These are phyloP conservation scores for Dynastes hyllus DNA, from an alignment of 2,888 invertebrate genomes.

Conservation along the genomic window DNA sequence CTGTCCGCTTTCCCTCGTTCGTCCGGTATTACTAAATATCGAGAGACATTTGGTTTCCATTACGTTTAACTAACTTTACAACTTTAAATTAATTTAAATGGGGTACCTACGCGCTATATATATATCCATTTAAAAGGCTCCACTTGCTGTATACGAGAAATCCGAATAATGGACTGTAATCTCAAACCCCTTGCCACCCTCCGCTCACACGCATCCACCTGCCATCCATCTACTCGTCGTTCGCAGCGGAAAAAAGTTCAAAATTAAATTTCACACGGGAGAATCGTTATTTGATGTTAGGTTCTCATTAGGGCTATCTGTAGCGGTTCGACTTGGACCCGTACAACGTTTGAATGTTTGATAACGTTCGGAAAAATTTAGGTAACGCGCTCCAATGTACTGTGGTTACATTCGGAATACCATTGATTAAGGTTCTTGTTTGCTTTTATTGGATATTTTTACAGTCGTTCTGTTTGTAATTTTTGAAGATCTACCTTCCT, in stretches of 20 bases:
- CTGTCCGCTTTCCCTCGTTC: constrained; percentile 5
- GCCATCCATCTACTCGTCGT: constrained; percentile 34
- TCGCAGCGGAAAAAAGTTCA: constrained; percentile 33
- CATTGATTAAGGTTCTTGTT: constrained; percentile 36
- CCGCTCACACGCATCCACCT: constrained; percentile 6
- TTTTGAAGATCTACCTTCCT: constrained; percentile 23
- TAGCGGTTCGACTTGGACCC: neutral
- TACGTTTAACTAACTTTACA: constrained; percentile 56
- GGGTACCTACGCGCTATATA: constrained; percentile 32
- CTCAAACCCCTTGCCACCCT: constrained; percentile 15
- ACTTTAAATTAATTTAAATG: constrained; percentile 48
- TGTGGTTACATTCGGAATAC: constrained; percentile 29
- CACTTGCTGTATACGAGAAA: constrained; percentile 48
- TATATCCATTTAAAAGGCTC: neutral
- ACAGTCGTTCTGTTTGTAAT: neutral
- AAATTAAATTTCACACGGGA: constrained; percentile 46
- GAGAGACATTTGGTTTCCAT: constrained; percentile 61
- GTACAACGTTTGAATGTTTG: constrained; percentile 32
- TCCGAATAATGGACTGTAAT: constrained; percentile 34
- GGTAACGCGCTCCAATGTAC: constrained; percentile 22
- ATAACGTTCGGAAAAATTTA: constrained; percentile 34
- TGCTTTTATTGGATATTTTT: constrained; percentile 34
- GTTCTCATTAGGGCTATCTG: constrained; percentile 42
- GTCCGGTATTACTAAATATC: constrained; percentile 64
- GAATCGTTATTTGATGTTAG: constrained; percentile 48